Base-by-base conservation (phyloP, 2,797 vertebrate genomes). In the Galagoides demidoff region DNA sequence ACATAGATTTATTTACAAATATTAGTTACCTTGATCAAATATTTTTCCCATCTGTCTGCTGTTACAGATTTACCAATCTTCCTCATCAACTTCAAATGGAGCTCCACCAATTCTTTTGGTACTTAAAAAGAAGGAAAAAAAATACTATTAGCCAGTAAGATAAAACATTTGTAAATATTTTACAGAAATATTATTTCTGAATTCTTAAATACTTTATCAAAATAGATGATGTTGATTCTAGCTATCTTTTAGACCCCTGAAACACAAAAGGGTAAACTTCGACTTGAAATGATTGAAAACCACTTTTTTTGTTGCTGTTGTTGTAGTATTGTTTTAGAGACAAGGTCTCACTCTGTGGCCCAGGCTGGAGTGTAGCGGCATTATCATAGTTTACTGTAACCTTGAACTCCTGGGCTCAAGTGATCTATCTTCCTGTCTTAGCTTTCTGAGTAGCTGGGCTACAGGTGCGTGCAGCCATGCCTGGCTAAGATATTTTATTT, bases 31-130 rank as follows among this genome's bases (percentile, higher is more conserved):
- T 99, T 99, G 83, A 99, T 99, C 96, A 99, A 98, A 98, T 99
- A 99, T 98, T 99, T 99, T 97, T 99, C 99, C 99, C 99, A 99
- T 99, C 99, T 99, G 94, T 99, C 99, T 63, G 99, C 98, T 0
- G 99, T 99, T 96, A 99, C 99, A 27, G 99, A 99, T 98, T 99
- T 99, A 57, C 99, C 99, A 96, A 99, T 99, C 98, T 99, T 99
- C 96, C 99, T 99, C 98, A 99, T 99, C 96, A 99, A 98, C 98
- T 99, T 99, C 97, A 99, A 98, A 66, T 99, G 99, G 92, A 99
- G 99, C 96, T 99, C 99, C 97, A 99, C 99, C 89, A 99, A 98
- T 76, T 99, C 99, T 98, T 99, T 99, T 29, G 99, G 99, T 98
- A 99, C 99, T 99, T 98, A 85, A 61, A 79, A 92, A 91, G 3